phyloP scores from a whole-genome alignment of 2,113 vertebrate genomes.

The Aplodontia rufa region DNA sequence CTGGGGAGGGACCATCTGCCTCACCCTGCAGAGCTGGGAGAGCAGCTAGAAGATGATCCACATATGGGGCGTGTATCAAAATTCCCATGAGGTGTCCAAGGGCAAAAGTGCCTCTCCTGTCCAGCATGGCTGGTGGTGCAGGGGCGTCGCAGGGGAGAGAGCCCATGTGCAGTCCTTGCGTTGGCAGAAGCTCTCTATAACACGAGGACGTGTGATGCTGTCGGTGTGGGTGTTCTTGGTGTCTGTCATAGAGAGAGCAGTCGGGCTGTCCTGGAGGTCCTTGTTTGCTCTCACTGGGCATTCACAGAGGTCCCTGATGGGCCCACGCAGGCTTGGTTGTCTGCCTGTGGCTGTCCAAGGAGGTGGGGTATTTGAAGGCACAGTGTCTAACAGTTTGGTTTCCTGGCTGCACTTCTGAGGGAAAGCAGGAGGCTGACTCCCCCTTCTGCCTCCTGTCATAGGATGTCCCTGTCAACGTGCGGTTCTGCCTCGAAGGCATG shows the following conservation, averaged over 20 bases:
- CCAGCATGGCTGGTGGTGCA: neutral
- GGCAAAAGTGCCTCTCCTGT: too few relatives aligned
- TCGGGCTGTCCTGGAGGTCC: accelerated
- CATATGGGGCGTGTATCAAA: accelerated
- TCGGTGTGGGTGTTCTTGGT: neutral
- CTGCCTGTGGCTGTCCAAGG: neutral
- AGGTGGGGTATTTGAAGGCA: neutral
- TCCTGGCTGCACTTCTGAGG: neutral
- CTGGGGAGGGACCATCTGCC: neutral
- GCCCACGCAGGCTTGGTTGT: neutral
- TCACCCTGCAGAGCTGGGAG: accelerated
- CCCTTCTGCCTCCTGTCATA: constrained; percentile 63
- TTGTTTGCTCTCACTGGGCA: accelerated
- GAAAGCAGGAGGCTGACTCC: accelerated
- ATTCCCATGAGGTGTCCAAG: too few relatives aligned
- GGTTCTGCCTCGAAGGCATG: constrained; percentile 98
- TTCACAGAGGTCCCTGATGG: neutral
- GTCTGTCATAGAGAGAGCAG: neutral
- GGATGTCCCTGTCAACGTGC: constrained; percentile 96
- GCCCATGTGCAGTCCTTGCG: neutral
- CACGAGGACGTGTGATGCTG: neutral
- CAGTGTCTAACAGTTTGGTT: neutral
- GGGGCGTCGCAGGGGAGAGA: too few relatives aligned
- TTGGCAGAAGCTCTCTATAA: neutral
- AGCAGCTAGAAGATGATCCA: neutral